Evolutionary conservation across 2,113 vertebrate genomes (phyloP), one percentile per base, ranked within the genome.

Genomic region (Bombycilla garrulus): DNA sequence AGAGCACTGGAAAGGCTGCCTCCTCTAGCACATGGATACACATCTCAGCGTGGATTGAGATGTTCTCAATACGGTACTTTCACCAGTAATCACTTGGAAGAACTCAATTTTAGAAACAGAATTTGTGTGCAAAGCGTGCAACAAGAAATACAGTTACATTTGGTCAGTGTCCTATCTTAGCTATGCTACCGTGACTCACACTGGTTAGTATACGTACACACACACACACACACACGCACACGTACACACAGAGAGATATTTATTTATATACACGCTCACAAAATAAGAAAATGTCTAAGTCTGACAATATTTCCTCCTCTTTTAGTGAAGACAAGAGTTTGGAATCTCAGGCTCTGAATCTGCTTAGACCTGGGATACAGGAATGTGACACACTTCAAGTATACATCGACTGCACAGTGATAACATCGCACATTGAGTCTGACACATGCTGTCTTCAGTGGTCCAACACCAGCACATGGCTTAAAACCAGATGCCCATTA

Each of bases 21-120:
- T 96, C 91, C 77, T 88, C 40, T 86, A 92, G 70, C 51, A 82
- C 56, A 40, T 3, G 36, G 47, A 48, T 24, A 92, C 51, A 25
- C 60, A 70, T 77, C 94, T 95, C 65, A 40, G 73, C 6, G 9
- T 70, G 48, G 47, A 38, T 31, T 1, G 1, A 33, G 71, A 77
- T 81, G 62, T 82, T 97, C 77, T 53, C 48, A 85, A 84, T 50
- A 64, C 0, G 81, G 45, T 95, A 88, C 87, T 94, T 95, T 97
- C 92, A 81, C 70, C 87, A 92, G 48, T 31, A 91, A 90, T 60
- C 84, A 95, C 88, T 93, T 95, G 72, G 95, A 97, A 98, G 98
- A 98, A 97, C 97, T 98, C 95, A 97, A 97, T 96, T 98, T 98
- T 96, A 97, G 97, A 98, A 98, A 98, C 97, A 96, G 97, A 98